Conservation (phyloP, 1,140 invertebrate genomes). For the Muscidifurax raptorellus region DNA sequence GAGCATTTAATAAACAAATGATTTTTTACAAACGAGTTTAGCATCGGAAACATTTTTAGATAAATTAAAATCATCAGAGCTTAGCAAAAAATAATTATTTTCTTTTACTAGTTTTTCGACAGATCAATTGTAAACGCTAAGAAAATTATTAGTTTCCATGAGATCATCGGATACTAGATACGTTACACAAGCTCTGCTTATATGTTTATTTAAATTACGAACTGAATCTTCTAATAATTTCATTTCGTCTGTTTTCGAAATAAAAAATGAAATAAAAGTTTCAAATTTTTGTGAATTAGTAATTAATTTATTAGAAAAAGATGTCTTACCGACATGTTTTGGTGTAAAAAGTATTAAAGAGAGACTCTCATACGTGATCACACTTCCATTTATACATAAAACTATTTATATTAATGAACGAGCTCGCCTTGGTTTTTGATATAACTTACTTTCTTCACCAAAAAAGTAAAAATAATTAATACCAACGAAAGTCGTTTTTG, state of each 20-base stretch:
- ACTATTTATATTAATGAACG: conserved; percentile 23
- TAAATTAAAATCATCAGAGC: not conserved
- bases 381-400: conserved; percentile 43
- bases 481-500: conserved; percentile 50
- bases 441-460: too few species aligned
- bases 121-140: not conserved
- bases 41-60: not conserved
- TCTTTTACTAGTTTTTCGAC: not conserved
- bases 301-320: conserved; percentile 45
- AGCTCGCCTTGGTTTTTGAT: conserved; percentile 43
- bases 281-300: conserved; percentile 9
- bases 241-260: conserved; percentile 43
- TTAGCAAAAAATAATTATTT: conserved; percentile 38
- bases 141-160: conserved; percentile 2
- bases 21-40: not conserved
- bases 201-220: conserved; percentile 45
- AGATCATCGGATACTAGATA: not conserved
- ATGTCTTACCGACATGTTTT: conserved; percentile 24
- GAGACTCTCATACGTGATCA: conserved; percentile 46
- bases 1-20: not conserved
- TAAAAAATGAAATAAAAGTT: conserved; percentile 40
- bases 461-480: conserved; percentile 42
- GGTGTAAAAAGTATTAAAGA: conserved; percentile 31
- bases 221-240: conserved; percentile 39
- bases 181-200: not conserved